These are phyloP conservation scores for Nothura maculosa DNA, from an alignment of 2,797 vertebrate genomes.

Conservation along the genomic window DNA sequence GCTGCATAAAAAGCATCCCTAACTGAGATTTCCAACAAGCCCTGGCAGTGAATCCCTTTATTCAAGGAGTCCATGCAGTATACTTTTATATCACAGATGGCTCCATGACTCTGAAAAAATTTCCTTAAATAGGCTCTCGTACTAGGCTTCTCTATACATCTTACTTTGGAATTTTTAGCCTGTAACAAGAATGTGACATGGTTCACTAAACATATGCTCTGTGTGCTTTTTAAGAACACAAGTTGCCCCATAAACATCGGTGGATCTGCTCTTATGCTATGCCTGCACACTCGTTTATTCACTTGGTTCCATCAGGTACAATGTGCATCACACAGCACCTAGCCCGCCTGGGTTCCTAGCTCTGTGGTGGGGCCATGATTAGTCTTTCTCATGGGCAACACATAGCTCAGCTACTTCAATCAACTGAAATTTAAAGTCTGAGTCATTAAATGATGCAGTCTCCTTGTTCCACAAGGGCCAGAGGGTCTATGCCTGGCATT, in stretches of 20 bases:
- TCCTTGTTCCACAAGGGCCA: not conserved
- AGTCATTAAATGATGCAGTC: not conserved
- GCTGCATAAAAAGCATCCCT: conserved; percentile 57
- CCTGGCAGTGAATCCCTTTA: conserved; percentile 68
- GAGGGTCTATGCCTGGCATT: not conserved
- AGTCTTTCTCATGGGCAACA: not conserved
- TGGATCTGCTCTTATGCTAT: not conserved
- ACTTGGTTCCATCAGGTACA: not conserved
- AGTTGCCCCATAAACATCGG: not conserved
- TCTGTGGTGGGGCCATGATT: not conserved
- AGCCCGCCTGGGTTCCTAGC: not conserved
- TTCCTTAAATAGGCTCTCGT: conserved; percentile 71
- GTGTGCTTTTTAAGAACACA: not conserved
- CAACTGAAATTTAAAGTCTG: not conserved
- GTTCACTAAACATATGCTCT: conserved; percentile 2
- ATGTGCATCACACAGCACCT: not conserved
- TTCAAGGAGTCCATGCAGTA: conserved; percentile 38
- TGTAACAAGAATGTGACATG: conserved; percentile 57
- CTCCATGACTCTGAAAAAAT: conserved; percentile 44
- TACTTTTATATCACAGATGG: conserved; percentile 68
- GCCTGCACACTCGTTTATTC: not conserved
- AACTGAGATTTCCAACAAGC: conserved; percentile 66
- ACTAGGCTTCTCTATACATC: conserved; percentile 58
- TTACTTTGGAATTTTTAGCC: conserved; percentile 62
- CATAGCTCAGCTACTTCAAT: not conserved